These are phyloP conservation scores for Drosophila willistoni DNA, from an alignment of 1,140 invertebrate species.

Conservation along the genomic window DNA sequence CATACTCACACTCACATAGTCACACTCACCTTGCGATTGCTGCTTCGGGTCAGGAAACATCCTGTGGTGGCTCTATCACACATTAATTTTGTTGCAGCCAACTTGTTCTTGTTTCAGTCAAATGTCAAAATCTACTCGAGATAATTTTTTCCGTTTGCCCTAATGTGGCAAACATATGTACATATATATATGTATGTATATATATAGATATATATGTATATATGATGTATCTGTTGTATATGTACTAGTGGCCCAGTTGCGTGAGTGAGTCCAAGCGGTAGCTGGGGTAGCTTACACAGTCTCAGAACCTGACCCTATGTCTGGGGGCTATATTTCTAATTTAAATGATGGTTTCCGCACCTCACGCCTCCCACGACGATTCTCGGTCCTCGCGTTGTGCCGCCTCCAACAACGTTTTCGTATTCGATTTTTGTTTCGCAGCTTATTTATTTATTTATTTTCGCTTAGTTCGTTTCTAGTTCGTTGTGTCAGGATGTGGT, in stretches of 20 bases:
- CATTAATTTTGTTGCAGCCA: slow-evolving; percentile 85
- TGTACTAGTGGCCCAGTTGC: slow-evolving; percentile 17
- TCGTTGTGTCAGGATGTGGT: slow-evolving; percentile 49
- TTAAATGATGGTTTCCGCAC: slow-evolving; percentile 56
- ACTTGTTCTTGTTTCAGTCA: slow-evolving; percentile 37
- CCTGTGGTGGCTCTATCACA: slow-evolving; percentile 87
- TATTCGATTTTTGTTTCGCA: slow-evolving; percentile 36
- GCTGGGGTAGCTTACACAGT: not conserved
- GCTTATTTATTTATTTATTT: slow-evolving; percentile 46
- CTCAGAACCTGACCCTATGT: slow-evolving; percentile 4
- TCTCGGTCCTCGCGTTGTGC: not conserved
- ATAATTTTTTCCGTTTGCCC: slow-evolving; percentile 10
- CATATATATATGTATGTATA: slow-evolving; percentile 18
- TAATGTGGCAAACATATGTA: slow-evolving; percentile 21
- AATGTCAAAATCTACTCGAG: slow-evolving; percentile 35
- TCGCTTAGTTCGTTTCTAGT: slow-evolving; percentile 26
- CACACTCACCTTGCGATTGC: slow-evolving; percentile 85
- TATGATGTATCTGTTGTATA: slow-evolving; percentile 27
- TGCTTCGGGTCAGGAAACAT: slow-evolving; percentile 86
- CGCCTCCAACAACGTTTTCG: slow-evolving; percentile 13
- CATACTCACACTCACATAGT: slow-evolving; percentile 83
- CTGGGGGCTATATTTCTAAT: slow-evolving; percentile 52
- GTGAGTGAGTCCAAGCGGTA: not conserved
- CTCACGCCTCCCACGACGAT: not conserved
- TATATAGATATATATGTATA: slow-evolving; percentile 29